A percentile compares a stretch with the other conserved stretches of the same genome.
phyloP scores from a whole-genome alignment of 2,888 invertebrate genomes.

The Agrochola macilenta region DNA sequence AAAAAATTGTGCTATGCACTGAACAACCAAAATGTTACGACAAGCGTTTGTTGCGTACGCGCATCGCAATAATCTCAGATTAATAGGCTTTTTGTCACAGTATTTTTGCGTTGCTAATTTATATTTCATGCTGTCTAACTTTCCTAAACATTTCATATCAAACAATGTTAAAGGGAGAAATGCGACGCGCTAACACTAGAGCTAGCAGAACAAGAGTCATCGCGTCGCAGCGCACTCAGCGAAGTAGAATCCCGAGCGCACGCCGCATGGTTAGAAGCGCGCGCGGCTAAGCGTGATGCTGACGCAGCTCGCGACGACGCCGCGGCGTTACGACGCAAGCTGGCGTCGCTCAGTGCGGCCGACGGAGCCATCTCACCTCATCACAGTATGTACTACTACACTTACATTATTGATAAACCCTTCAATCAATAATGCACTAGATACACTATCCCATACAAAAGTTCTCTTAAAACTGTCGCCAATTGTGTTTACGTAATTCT shows the following conservation, averaged over 20 bases:
- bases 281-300: slow-evolving; percentile 95
- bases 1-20: neutral
- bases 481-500: too few species aligned
- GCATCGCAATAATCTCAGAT: neutral
- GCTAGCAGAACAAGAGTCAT: slow-evolving; percentile 95
- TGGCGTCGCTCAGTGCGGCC: slow-evolving; percentile 75
- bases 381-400: slow-evolving; percentile 64
- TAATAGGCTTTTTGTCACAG: neutral
- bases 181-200: slow-evolving; percentile 94
- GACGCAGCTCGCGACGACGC: slow-evolving; percentile 92
- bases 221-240: slow-evolving; percentile 92
- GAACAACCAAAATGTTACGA: neutral
- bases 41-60: neutral
- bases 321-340: slow-evolving; percentile 80
- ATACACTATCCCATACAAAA: too few species aligned
- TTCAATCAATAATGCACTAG: too few species aligned
- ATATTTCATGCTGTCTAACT: neutral
- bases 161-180: slow-evolving; percentile 87
- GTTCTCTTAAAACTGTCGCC: too few species aligned
- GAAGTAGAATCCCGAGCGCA: slow-evolving; percentile 96
- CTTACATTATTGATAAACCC: neutral
- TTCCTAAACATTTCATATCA: neutral
- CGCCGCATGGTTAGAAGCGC: slow-evolving; percentile 95
- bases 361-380: slow-evolving; percentile 81
- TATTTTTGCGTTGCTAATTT: neutral